Conservation (phyloP, 2,797 vertebrate genomes). For the Mareca penelope region DNA sequence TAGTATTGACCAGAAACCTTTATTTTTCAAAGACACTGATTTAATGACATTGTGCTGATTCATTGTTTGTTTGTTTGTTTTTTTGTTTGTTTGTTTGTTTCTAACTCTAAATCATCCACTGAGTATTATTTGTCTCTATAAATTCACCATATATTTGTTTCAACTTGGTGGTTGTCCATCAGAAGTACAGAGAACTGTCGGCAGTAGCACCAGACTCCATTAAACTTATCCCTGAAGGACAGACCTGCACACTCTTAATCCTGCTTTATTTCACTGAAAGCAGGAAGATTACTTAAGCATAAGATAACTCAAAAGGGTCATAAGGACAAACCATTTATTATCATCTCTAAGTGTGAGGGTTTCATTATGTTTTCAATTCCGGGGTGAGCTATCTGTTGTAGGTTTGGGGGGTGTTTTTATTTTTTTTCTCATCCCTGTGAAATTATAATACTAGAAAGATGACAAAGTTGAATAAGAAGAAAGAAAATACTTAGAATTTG, state of each 20-base stretch:
- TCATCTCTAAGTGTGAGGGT: not conserved
- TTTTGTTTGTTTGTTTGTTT: not conserved
- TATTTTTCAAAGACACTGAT: not conserved
- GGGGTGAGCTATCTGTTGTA: not conserved
- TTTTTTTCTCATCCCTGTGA: not conserved
- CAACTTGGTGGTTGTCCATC: not conserved
- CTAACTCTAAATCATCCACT: accelerated
- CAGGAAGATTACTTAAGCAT: not conserved
- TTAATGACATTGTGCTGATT: not conserved
- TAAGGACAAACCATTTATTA: not conserved
- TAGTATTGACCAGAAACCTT: not conserved
- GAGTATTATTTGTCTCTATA: not conserved
- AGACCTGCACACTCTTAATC: not conserved
- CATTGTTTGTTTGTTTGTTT: not conserved
- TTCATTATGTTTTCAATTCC: not conserved
- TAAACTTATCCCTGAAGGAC: not conserved
- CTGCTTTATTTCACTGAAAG: not conserved
- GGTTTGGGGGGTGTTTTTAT: not conserved
- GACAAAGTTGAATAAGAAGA: not conserved
- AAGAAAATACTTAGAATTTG: not conserved
- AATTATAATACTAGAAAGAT: not conserved
- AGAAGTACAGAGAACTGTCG: not conserved
- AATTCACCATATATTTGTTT: not conserved
- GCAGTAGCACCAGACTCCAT: not conserved
- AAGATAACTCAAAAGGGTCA: not conserved